A percentile compares a stretch with the other conserved stretches of the same genome.
These are phyloP conservation scores for Quadriops clusia DNA, from an alignment of 2,888 invertebrate species.

Conservation along the genomic window DNA sequence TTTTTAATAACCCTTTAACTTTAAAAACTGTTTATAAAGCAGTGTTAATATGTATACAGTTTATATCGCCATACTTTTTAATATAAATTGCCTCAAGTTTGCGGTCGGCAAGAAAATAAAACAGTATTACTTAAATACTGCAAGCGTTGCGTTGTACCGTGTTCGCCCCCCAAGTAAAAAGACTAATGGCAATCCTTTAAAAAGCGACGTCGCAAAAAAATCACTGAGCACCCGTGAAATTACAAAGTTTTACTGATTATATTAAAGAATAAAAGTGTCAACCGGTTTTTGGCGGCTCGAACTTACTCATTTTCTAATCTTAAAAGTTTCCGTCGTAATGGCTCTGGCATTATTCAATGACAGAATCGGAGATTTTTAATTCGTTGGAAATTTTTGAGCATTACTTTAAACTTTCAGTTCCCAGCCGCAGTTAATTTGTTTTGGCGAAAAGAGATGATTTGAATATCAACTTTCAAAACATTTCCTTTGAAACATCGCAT, in stretches of 20 bases:
- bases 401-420: no score
- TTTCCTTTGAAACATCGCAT: no score
- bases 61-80: constrained; percentile 15
- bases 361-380: no score
- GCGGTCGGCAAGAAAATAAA: constrained; percentile 10
- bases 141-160: no score
- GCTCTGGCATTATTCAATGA: no score
- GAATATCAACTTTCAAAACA: no score
- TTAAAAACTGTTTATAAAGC: constrained; percentile 18
- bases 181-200: constrained; percentile 26
- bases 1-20: constrained; percentile 26
- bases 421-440: no score
- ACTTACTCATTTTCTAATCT: constrained; percentile 17
- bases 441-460: no score
- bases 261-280: constrained; percentile 25
- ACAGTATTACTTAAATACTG: constrained; percentile 14
- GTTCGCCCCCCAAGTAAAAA: constrained; percentile 13
- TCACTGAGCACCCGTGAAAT: constrained; percentile 26
- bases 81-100: constrained; percentile 9
- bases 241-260: constrained; percentile 26
- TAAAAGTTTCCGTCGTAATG: constrained; percentile 16
- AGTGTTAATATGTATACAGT: constrained; percentile 18
- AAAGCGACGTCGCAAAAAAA: constrained; percentile 23
- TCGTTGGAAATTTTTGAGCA: no score
- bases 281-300: constrained; percentile 16